Base-by-base conservation (phyloP, 2,113 vertebrate species). In the Rhinolophus sinicus region DNA sequence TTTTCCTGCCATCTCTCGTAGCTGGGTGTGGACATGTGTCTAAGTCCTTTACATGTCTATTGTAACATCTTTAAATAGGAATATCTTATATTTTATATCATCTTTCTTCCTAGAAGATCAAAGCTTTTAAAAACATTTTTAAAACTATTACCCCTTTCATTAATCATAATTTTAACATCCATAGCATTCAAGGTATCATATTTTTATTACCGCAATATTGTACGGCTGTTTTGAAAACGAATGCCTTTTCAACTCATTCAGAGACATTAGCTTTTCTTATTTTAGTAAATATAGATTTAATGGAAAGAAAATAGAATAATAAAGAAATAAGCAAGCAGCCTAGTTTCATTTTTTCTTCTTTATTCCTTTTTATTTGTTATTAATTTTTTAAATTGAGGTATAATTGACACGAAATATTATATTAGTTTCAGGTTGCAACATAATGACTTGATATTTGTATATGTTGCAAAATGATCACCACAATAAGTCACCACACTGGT, bases 231-330 rank as follows among this genome's bases (percentile, higher is more conserved):
- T 87, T 56, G n/a, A 60, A 93, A 84, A 44, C 11, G n/a, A 76
- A 33, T 13, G 26, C 62, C 18, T 69, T 92, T 86, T 9, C 44
- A 70, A 12, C 11, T 21, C 44, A 73, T 35, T 77, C 35, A 72
- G 52, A 26, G 50, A 47, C 40, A 54, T 75, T 62, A 30, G 30
- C 75, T 82, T 93, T 87, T 67, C 47, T 60, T 94, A 50, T 47
- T 89, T 87, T 91, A 81, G 69, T 35, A 72, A 15, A 44, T 87
- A 5, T 62, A 54, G 24, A 72, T 92, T 38, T 78, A 33, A 73
- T 90, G 73, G 44, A 92, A 94, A 93, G 8, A 86, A 87, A 78
- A 72, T 30, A 88, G 33, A 64, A 28, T 38, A 88, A 50, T 69
- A 21, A 94, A 44, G 9, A 76, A 50, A 50, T 50, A 50, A 72